Base-by-base conservation (phyloP, 2,113 vertebrate genomes). In the Leptobrachium leishanense region DNA sequence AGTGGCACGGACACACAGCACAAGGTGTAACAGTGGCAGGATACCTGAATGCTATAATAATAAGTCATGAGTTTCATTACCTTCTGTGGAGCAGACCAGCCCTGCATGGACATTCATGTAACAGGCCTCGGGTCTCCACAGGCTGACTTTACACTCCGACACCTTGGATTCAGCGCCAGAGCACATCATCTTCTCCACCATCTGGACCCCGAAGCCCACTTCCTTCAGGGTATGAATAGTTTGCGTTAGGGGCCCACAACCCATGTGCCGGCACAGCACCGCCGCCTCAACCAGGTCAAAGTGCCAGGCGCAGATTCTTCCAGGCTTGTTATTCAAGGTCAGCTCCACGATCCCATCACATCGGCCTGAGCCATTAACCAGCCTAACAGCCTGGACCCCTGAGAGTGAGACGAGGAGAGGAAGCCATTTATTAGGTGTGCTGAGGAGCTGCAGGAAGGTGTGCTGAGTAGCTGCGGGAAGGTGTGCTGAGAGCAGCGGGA, bases 271-370 rank as follows among this genome's bases (percentile, higher is more conserved):
- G 70, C 77, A 79, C 2, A 73, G 40, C 3, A 79, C 46, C 1
- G 77, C 46, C 5, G 62, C 77, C 9, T 67, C 77, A 5, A 13
- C 39, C 9, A 54, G 5, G 42, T 44, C 59, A 57, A 67, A 73
- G 41, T 57, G 43, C 77, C 77, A 79, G 0, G 65, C 43, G 41
- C 69, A 79, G n/a, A 79, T 2, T 66, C 69, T 73, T 6, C 40
- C 72, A 40, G 69, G 64, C 2, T 40, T 8, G 63, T 66, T 39
- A 57, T 66, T 67, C 2, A 79, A 1, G 13, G 69, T 55, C 5
- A 79, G 31, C 11, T 79, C 77, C 5, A 79, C 77, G 43, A 64
- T 67, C 41, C 77, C 77, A 13, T 79, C 62, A 57, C 77, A 79
- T 2, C 13, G 3, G 0, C 70, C 70, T 2, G 77, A 79, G 1